These are phyloP conservation scores for Xiphophorus birchmanni DNA, from an alignment of 2,797 vertebrate species.

Conservation along the genomic window DNA sequence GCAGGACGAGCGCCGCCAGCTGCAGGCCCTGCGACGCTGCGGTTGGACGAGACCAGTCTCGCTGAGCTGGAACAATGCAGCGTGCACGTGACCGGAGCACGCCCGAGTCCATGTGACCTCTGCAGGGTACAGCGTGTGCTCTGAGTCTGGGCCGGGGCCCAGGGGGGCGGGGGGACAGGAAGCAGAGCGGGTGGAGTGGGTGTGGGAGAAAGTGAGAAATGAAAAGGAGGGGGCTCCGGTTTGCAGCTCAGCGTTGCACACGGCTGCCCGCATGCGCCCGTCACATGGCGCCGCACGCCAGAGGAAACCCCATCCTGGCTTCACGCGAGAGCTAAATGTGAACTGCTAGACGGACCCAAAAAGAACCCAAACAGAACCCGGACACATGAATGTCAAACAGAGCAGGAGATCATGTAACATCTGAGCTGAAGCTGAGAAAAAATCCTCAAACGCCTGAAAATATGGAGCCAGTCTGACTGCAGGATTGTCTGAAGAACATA, in stretches of 20 bases:
- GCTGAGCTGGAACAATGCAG: conserved; percentile 43
- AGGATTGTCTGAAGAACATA: neutral
- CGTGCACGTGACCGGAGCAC: conserved; percentile 67
- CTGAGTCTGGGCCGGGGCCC: conserved; percentile 35
- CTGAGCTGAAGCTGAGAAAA: neutral
- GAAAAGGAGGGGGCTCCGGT: neutral
- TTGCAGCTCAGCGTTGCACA: no score
- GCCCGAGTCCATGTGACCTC: conserved; percentile 72
- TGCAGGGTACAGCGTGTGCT: conserved; percentile 71
- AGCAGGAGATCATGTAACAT: neutral
- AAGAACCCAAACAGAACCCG: neutral
- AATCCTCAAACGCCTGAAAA: neutral
- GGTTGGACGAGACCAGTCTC: conserved; percentile 28
- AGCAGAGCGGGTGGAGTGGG: neutral
- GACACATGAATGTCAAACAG: neutral
- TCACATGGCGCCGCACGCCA: conserved; percentile 53
- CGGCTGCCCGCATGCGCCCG: no score
- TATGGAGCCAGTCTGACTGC: neutral
- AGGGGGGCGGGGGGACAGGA: conserved; percentile 8
- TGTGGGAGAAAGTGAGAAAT: neutral
- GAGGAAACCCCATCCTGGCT: conserved; percentile 4
- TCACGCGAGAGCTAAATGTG: conserved; percentile 50
- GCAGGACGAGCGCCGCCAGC: conserved; percentile 16
- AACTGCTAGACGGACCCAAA: conserved; percentile 11
- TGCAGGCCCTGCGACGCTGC: neutral